Conservation (phyloP, 2,888 invertebrate genomes). For the Lepas anatifera region DNA sequence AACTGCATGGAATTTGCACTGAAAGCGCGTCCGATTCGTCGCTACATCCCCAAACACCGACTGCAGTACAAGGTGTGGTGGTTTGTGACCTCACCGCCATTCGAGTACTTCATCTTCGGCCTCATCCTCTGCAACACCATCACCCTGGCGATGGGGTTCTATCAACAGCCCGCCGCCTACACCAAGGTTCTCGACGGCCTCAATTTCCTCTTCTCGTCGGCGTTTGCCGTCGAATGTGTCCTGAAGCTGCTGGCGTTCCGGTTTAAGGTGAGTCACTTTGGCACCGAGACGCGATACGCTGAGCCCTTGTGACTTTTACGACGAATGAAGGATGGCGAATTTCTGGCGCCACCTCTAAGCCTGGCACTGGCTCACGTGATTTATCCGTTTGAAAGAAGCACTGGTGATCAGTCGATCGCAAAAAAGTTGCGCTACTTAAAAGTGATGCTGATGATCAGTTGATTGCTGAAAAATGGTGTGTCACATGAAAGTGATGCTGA, state of each 20-base stretch:
- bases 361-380: too few species aligned
- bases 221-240: slow-evolving; percentile 95
- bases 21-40: slow-evolving; percentile 47
- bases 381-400: too few species aligned
- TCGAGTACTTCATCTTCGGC: slow-evolving; percentile 96
- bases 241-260: slow-evolving; percentile 95
- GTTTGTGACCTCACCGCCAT: slow-evolving; percentile 98
- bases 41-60: slow-evolving; percentile 97
- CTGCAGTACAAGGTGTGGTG: slow-evolving; percentile 97
- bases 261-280: slow-evolving; percentile 75
- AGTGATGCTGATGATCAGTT: too few species aligned
- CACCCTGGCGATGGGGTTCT: slow-evolving; percentile 94
- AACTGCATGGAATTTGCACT: slow-evolving; percentile 92
- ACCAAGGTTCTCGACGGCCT: slow-evolving; percentile 76
- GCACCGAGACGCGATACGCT: too few species aligned
- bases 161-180: slow-evolving; percentile 72
- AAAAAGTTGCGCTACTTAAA: too few species aligned
- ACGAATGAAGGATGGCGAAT: too few species aligned
- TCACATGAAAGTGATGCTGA: too few species aligned
- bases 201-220: slow-evolving; percentile 96
- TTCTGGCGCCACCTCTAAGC: too few species aligned
- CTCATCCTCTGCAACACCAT: slow-evolving; percentile 97
- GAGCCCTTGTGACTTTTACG: too few species aligned
- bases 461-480: too few species aligned
- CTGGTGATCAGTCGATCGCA: too few species aligned